A percentile compares a stretch with the other conserved stretches of the same genome.
Evolutionary conservation across 1,140 invertebrate genomes (phyloP).

Genomic region (Hylaeus volcanicus): DNA sequence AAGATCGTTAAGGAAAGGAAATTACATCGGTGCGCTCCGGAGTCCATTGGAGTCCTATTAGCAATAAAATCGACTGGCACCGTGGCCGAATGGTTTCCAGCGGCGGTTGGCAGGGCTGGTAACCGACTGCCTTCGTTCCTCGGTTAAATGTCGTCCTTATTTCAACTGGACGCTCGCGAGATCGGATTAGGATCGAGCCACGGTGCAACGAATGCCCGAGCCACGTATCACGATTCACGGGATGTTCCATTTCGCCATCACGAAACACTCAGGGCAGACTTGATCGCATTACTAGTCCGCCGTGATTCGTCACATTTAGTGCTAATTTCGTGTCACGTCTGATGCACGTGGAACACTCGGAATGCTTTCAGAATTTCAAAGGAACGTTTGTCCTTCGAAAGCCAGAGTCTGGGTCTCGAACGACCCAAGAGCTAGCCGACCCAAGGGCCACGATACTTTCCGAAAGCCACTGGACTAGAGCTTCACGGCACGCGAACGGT

Average conservation of each 20-base stretch:
- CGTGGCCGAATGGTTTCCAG: slow-evolving; percentile 32
- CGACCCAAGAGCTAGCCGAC: no score
- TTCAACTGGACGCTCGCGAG: slow-evolving; percentile 32
- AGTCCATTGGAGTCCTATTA: slow-evolving; percentile 69
- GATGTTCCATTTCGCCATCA: no score
- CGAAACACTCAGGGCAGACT: background rate
- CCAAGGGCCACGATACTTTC: no score
- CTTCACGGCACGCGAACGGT: slow-evolving; percentile 25
- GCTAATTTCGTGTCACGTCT: slow-evolving; percentile 18
- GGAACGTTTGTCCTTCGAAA: no score
- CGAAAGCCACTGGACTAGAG: background rate
- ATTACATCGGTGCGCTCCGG: slow-evolving; percentile 58
- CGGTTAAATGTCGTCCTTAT: slow-evolving; percentile 23
- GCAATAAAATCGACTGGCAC: slow-evolving; percentile 66
- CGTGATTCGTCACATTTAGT: background rate
- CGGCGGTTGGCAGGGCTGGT: background rate
- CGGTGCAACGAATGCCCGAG: no score
- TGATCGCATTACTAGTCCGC: no score
- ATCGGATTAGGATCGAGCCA: slow-evolving; percentile 26
- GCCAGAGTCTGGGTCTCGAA: no score
- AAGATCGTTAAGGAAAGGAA: slow-evolving; percentile 65
- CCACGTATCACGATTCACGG: no score
- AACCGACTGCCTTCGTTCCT: slow-evolving; percentile 9
- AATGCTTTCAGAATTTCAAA: no score
- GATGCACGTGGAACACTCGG: no score